A percentile compares a stretch with the other conserved stretches of the same genome.
phyloP scores from a whole-genome alignment of 2,113 vertebrate species.

The Odocoileus hemionus region DNA sequence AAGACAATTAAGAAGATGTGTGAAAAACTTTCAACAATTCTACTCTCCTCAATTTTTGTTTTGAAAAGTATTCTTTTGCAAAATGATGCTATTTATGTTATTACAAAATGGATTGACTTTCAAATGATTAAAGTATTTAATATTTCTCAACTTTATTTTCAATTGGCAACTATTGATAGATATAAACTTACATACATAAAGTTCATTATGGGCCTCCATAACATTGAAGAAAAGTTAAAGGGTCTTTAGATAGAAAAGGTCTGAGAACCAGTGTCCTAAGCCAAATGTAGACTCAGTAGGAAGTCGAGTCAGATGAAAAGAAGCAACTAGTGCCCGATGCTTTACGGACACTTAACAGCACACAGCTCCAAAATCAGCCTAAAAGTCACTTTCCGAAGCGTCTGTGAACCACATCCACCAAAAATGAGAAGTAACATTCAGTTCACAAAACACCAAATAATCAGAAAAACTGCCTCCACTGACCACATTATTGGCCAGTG shows the following conservation, averaged over 20 bases:
- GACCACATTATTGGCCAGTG: neutral
- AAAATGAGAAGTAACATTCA: neutral
- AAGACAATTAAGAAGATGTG: neutral
- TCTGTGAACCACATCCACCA: neutral
- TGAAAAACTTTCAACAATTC: neutral
- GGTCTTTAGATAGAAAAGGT: neutral
- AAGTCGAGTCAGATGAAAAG: neutral
- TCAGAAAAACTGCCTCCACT: neutral
- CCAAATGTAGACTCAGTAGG: neutral
- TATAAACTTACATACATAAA: neutral
- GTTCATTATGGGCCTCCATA: neutral
- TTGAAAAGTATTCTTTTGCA: neutral
- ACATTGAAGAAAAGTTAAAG: neutral
- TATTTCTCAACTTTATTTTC: neutral
- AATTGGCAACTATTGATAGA: neutral
- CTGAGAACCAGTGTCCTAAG: neutral
- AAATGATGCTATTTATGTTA: neutral
- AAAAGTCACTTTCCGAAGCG: neutral
- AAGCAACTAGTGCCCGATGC: accelerated
- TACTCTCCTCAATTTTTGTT: neutral
- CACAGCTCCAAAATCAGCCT: neutral
- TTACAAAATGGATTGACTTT: neutral
- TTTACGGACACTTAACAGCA: neutral
- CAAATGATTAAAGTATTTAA: neutral
- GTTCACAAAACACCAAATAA: neutral